Base-by-base conservation (phyloP, 1,140 invertebrate genomes). In the Bradynema listronoti region DNA sequence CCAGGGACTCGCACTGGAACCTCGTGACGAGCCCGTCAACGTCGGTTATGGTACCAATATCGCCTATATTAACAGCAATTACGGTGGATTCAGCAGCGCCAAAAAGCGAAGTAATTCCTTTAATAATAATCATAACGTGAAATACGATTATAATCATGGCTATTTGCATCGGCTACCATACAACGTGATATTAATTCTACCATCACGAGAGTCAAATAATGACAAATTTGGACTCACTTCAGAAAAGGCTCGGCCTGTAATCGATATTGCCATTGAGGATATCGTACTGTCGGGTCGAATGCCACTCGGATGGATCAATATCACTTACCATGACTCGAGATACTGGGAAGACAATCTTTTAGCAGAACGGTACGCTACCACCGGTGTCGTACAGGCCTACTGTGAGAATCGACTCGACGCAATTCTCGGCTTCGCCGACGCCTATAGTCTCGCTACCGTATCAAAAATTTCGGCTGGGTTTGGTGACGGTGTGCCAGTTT, bases 391-490 rank as follows among this genome's bases (percentile, higher is more conserved):
- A 11, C 59, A 61, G 49, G 72, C 72, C 11, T 75, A 74, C 46
- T 74, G 67, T 41, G 61, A 75, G 39, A 41, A 62, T 29, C 64
- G 67, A 9, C 57, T 77, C 2, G 74, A 77, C 34, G 73, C 71
- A 7, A 66, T 77, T 32, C 82, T 93, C 63, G 91, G 90, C 0
- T 88, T 91, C 1, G 86, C 89, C 1, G 92, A 90, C 79, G 87
- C 90, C 71, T 93, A 92, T 78, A 87, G 88, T 2, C 83, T 93
- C 42, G 89, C 90, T 0, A 89, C 90, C 0, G 88, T 93, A 1
- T 86, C 88, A 0, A 83, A 90, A 11, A 91, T 91, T 72, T 85
- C 89, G 1, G 85, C 87, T 1, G 84, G 84, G 7, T 92, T 90
- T 22, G 58, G 63, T 88, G 81, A 77, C 19, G 77, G 85, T 0